Evolutionary conservation across 1,140 invertebrate species (phyloP), one percentile per base, ranked within the genome.

Genomic region (Brachystomella parvula): DNA sequence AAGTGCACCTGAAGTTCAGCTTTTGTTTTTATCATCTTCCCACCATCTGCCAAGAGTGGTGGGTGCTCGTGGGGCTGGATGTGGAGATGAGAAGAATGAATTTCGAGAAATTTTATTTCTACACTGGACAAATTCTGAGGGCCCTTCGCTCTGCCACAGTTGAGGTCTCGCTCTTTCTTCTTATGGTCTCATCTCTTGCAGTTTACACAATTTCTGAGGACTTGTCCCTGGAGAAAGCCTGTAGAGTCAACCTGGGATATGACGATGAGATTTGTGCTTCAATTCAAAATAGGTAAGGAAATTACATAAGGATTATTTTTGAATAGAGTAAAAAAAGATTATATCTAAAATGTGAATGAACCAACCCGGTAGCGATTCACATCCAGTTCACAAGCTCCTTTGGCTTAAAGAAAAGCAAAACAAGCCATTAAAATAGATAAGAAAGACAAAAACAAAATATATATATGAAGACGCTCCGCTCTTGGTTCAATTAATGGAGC

Each of bases 161-260:
- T 15, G 64, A 65, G 21, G 32, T 57, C 2, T 24, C 64, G 17
- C 6, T 26, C 1, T 60, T 65, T 19, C 35, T 65, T 17, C 33
- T 65, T 26, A 65, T 65, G 64, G 30, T n/a, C 21, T 44, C 30
- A 19, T 19, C 30, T 47, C 57, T 65, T 17, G 58, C 6, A 39
- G 60, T 39, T 47, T 60, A 60, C 35, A 31, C 58, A 0, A 47
- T 65, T 21, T 59, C 30, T 12, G 53, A 65, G 28, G 56, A 90
- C 77, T 79, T 92, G n/a, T 89, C 89, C 74, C 80, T 91, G 73
- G 89, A 90, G 75, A 90, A 90, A 77, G 88, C 89, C 0, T 92
- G 89, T 74, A 78, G 87, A 61, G 89, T 91, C 0, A 90, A 91
- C 77, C 81, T 91, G 61, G 81, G 77, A 17, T 88, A 87, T 69